A percentile compares a stretch with the other conserved stretches of the same genome.
Evolutionary conservation across 2,113 vertebrate species (phyloP).

Genomic region (Syngnathus typhle): DNA sequence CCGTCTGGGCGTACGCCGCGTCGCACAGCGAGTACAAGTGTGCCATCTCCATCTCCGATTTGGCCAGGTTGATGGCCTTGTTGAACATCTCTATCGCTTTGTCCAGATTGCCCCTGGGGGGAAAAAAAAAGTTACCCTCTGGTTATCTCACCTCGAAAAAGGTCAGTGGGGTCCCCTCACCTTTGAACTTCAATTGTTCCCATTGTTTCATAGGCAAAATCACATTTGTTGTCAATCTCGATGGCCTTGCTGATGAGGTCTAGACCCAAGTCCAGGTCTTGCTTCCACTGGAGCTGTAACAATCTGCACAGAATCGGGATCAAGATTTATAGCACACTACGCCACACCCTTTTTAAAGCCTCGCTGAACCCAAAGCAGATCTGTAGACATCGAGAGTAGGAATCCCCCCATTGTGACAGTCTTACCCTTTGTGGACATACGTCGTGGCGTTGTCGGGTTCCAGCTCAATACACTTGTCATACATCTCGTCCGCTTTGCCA

Average conservation of each 20-base stretch:
- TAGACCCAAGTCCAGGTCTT: constrained; percentile 92
- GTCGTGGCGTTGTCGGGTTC: constrained; percentile 98
- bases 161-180: constrained; percentile 59
- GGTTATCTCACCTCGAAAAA: constrained; percentile 10
- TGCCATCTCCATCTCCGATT: constrained; percentile 99
- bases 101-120: constrained; percentile 92
- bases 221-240: constrained; percentile 99
- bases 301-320: constrained; percentile 70
- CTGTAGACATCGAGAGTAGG: too few species aligned
- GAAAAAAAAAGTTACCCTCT: constrained; percentile 29
- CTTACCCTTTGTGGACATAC: constrained; percentile 97
- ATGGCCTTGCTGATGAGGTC: constrained; percentile 98
- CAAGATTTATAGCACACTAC: not conserved
- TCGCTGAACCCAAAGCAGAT: not conserved
- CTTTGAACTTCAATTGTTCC: constrained; percentile 99
- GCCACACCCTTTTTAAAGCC: not conserved
- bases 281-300: constrained; percentile 98
- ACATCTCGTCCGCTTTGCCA: constrained; percentile 98
- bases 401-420: too few species aligned
- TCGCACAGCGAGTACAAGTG: constrained; percentile 97
- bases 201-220: constrained; percentile 99
- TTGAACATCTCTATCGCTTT: constrained; percentile 99
- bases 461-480: constrained; percentile 96
- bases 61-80: constrained; percentile 98
- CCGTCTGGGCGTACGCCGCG: constrained; percentile 95